Percentiles rank a stretch among this genome's conserved stretches.
Evolutionary conservation across 2,888 invertebrate species (phyloP).

Genomic region (Ectemnius continuus): DNA sequence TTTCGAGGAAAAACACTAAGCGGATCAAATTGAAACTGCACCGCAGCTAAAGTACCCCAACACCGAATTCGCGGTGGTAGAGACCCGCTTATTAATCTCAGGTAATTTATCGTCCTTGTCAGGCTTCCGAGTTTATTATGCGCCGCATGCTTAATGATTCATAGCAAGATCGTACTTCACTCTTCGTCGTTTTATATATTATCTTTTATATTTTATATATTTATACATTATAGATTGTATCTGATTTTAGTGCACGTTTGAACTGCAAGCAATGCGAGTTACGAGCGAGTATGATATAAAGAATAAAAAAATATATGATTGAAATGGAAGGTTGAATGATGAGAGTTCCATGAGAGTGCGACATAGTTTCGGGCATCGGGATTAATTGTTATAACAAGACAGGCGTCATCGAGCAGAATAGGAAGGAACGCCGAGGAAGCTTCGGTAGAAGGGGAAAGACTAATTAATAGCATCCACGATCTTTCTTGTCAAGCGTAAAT

Average conservation of each 20-base stretch:
- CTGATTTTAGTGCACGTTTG: background rate
- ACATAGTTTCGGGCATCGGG: background rate
- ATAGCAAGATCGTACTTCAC: background rate
- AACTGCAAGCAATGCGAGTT: no score
- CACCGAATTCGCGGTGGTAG: no score
- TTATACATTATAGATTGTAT: background rate
- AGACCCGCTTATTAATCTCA: background rate
- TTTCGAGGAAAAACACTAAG: background rate
- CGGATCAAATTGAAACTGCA: background rate
- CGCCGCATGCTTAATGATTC: background rate
- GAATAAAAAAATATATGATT: no score
- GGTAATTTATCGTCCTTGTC: constrained; percentile 2
- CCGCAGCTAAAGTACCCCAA: no score
- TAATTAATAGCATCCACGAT: constrained; percentile 30
- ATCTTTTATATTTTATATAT: no score
- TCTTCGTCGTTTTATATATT: background rate
- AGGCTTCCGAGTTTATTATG: background rate
- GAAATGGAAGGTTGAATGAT: no score
- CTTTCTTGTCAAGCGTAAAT: constrained; percentile 32
- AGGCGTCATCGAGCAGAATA: no score
- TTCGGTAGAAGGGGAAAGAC: background rate
- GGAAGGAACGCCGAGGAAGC: background rate
- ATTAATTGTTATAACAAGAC: background rate
- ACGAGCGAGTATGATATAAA: no score
- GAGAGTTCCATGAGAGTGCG: no score